Evolutionary conservation across 2,113 vertebrate genomes (phyloP).

Genomic region (Nothocercus nigrocapillus): DNA sequence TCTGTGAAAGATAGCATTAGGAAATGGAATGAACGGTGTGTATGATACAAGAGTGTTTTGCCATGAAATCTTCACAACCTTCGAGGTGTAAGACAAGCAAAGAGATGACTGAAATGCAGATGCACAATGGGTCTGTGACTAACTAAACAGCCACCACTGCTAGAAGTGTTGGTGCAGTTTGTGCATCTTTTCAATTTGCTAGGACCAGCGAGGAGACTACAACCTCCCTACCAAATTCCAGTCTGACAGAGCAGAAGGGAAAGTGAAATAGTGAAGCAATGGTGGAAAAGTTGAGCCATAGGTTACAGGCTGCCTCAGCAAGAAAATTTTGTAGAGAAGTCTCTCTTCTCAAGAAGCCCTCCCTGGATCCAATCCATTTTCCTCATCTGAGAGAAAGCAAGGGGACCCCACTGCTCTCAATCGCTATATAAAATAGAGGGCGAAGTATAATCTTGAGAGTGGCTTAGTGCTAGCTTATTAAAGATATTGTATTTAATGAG

Average conservation of each 20-base stretch:
- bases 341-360: neutral
- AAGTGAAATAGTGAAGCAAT: slow-evolving; percentile 9
- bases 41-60: neutral
- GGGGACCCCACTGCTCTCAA: slow-evolving; percentile 1
- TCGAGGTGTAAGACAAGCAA: neutral
- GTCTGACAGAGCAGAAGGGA: neutral
- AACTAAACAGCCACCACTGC: neutral
- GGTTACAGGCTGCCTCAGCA: neutral
- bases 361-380: slow-evolving; percentile 23
- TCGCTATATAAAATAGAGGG: slow-evolving; percentile 24
- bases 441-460: slow-evolving; percentile 64
- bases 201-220: neutral
- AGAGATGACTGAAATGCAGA: neutral
- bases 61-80: neutral
- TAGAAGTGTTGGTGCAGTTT: neutral
- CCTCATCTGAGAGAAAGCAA: slow-evolving; percentile 12
- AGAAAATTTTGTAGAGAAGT: neutral
- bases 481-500: slow-evolving; percentile 63
- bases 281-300: neutral
- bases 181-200: neutral
- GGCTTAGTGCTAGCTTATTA: slow-evolving; percentile 41
- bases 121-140: neutral
- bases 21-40: neutral
- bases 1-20: too few species aligned
- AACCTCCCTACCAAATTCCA: neutral